Conservation (phyloP, 1,140 invertebrate genomes). For the Drosophila burlai region DNA sequence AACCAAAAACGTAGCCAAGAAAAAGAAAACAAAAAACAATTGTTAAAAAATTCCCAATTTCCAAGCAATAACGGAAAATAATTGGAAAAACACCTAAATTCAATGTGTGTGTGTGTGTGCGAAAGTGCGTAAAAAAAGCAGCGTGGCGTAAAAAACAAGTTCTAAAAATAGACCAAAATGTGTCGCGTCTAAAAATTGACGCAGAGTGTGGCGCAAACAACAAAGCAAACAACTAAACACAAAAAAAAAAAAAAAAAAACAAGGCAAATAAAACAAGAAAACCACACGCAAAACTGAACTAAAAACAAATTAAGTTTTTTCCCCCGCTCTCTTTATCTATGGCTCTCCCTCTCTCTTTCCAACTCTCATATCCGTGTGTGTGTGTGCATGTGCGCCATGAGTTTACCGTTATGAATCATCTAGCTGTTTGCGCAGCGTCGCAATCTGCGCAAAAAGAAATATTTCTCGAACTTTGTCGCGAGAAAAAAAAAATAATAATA, state of each 20-base stretch:
- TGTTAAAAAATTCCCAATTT: constrained; percentile 29
- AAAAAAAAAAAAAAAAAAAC: constrained; percentile 36
- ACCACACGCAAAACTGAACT: constrained; percentile 51
- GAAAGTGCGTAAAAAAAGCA: constrained; percentile 59
- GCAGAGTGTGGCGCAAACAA: constrained; percentile 49
- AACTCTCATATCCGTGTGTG: constrained; percentile 15
- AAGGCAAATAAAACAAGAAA: constrained; percentile 27
- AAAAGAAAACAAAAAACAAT: constrained; percentile 1
- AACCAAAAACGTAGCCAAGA: constrained; percentile 18
- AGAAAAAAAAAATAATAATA: constrained; percentile 52
- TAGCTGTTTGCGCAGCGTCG: constrained; percentile 74
- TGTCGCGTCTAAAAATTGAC: constrained; percentile 63
- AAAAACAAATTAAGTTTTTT: constrained; percentile 54
- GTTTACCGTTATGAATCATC: constrained; percentile 75
- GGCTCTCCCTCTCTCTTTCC: constrained; percentile 14
- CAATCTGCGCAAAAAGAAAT: constrained; percentile 67
- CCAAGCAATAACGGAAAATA: constrained; percentile 32
- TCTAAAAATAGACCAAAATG: constrained; percentile 64
- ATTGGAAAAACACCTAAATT: constrained; percentile 32
- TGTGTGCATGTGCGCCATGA: constrained; percentile 22
- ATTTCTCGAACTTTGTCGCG: constrained; percentile 52
- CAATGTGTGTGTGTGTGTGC: constrained; percentile 11
- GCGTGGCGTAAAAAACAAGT: constrained; percentile 55
- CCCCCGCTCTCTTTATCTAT: constrained; percentile 1
- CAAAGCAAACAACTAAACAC: constrained; percentile 59